Base-by-base conservation (phyloP, 2,888 invertebrate species). In the Bombylius major region DNA sequence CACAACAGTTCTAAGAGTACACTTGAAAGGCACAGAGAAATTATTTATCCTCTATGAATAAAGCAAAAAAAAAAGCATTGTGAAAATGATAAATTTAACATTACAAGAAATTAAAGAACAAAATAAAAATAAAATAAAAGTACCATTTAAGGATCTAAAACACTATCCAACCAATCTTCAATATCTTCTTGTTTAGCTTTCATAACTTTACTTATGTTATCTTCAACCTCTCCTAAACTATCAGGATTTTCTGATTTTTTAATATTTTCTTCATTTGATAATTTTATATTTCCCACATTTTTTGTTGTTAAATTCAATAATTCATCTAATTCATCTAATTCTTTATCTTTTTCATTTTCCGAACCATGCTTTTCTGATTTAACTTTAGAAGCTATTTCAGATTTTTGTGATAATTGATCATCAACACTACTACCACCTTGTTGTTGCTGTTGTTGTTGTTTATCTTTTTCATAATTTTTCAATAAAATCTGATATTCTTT, bases 381-480 rank as follows among this genome's bases (percentile, higher is more conserved):
- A 42, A 11, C 11, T 42, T 11, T 11, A 11, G 39, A 42, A 11
- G 39, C 8, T 42, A 6, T 11, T 42, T 8, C 8, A 11, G 39
- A 8, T 42, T 42, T 42, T 11, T 8, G 12, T 5, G 39, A 42
- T 42, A 4, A 4, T 7, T 8, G 55, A 50, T 34, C 57, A 36
- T 49, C 47, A n/a, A 46, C 52, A 5, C 69, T 67, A 60, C 69
- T 58, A 50, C 65, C 69, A 34, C 72, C 23, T n/a, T n/a, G 23
- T 3, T 23, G 3, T 23, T 23, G 3, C 23, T 3, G n/a, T 23
- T 23, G 23, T 23, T 23, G 56, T 12, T 73, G 56, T 54, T 71
- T 71, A 53, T 72, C 72, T 13, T 70, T 60, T 55, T 72, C 72
- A 58, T 71, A 66, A n/a, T 64, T 62, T 5, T 65, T 61, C 0